Evolutionary conservation across 1,140 invertebrate genomes (phyloP), one percentile per base, ranked within the genome.

Genomic region (Asobara japonica): DNA sequence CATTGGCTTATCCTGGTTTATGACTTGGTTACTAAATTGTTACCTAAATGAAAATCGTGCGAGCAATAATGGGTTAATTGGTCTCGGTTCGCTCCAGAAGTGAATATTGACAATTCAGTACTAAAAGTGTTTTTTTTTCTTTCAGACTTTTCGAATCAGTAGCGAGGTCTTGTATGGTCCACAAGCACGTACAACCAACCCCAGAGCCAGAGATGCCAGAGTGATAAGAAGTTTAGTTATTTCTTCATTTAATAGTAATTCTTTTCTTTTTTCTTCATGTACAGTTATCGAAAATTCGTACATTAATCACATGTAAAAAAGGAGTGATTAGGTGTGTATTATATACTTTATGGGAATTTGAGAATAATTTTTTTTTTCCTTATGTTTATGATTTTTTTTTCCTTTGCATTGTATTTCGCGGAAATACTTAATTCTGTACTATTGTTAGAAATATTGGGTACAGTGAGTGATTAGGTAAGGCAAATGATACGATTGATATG

Each of bases 91-190:
- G n/a, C n/a, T n/a, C n/a, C n/a, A n/a, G n/a, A 13, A 7, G 1
- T 45, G 13, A 45, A 16, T 16, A 69, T 65, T 38, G 41, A 38
- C 8, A n/a, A 45, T 65, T 18, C 11, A 61, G 1, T 51, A 61
- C 22, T 22, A 3, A 51, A 61, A 0, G 66, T 48, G 18, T 29
- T 65, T 70, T n/a, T 69, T 25, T 8, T n/a, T 48, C 68, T 89
- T 90, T 25, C 83, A 94, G 93, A 82, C 89, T 98, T 75, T 97
- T 98, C 85, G 96, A 97, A 83, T 97, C 96, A 0, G 96, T 98
- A 41, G 96, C 96, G 11, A 90, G 95, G 69, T 97, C 96, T 0
- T 98, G 96, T 87, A 95, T 97, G 91, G 94, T 95, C 65, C 94
- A 94, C 79, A 95, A 94, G 81, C 90, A 91, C 76, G 85, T 89